These are phyloP conservation scores for Steinernema carpocapsae DNA, from an alignment of 2,888 invertebrate species.

Conservation along the genomic window DNA sequence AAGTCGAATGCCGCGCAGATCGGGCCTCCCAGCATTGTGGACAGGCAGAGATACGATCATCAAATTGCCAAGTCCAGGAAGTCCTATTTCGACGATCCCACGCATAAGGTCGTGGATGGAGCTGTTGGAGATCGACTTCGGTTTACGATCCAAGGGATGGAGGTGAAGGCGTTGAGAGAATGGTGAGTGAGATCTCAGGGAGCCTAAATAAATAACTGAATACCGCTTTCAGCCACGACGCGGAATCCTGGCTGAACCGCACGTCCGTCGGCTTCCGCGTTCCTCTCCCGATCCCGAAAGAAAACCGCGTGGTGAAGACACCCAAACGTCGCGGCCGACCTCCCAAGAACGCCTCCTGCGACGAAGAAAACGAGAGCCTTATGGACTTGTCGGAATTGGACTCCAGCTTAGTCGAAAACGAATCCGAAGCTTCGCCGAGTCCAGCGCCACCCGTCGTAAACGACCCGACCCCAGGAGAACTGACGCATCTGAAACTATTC, in stretches of 20 bases:
- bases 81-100: not conserved
- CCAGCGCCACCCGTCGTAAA: no score
- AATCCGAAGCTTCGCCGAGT: no score
- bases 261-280: conserved; percentile 4
- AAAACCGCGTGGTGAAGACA: not conserved
- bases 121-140: not conserved
- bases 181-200: not conserved
- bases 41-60: not conserved
- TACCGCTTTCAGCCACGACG: not conserved
- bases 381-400: not conserved
- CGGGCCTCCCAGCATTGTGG: not conserved
- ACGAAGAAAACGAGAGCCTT: not conserved
- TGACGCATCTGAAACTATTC: not conserved
- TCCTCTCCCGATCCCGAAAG: not conserved
- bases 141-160: not conserved
- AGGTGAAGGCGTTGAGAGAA: not conserved
- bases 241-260: not conserved
- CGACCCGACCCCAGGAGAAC: not conserved
- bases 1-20: conserved; percentile 17
- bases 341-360: not conserved
- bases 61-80: not conserved
- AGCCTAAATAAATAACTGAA: not conserved
- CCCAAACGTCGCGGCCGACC: not conserved
- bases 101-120: not conserved
- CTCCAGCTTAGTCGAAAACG: not conserved